Base-by-base conservation (phyloP, 2,888 invertebrate species). In the Thelaira solivaga region DNA sequence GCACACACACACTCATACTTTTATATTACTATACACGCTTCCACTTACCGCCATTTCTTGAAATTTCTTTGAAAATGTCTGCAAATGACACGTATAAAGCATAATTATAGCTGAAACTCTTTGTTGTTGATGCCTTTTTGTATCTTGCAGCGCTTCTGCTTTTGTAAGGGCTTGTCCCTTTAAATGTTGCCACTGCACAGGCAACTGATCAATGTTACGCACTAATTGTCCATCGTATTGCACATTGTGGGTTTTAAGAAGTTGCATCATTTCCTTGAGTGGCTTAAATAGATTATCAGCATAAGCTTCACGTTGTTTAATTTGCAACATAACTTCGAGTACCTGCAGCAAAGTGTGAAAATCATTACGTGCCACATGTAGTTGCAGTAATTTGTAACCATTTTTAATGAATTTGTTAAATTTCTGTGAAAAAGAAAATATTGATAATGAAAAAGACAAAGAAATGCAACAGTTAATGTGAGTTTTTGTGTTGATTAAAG, bases 261-360 rank as follows among this genome's bases (percentile, higher is more conserved):
- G 90, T 75, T 95, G 93, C 80, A 97, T 95, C 53, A 95, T 96
- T 82, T 96, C 94, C 83, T 94, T 93, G 2, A 98, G 90, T 0
- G 97, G 97, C 69, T 95, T 96, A 87, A 98, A 98, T 93, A 97
- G 95, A 55, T 91, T 92, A 82, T 97, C 97, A 0, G 97, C 96
- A 59, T 92, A 91, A 24, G 92, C 90, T 80, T 94, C 94, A 11
- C 94, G 90, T 77, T 97, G 96, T 81, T 93, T 92, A 22, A 94
- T 93, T 76, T 88, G 84, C 43, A 83, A 83, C 84, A 98, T 90
- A 82, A 95, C 94, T 43, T 94, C 92, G 93, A 98, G 96, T 45
- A 97, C 93, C 65, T 92, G 91, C 11, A 98, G 90, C 29, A 98
- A 90, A 0, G 93, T 94, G 8, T 94, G 93, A 83, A 97, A 96